Conservation (phyloP, 2,797 vertebrate species). For the Synaphobranchus kaupii region DNA sequence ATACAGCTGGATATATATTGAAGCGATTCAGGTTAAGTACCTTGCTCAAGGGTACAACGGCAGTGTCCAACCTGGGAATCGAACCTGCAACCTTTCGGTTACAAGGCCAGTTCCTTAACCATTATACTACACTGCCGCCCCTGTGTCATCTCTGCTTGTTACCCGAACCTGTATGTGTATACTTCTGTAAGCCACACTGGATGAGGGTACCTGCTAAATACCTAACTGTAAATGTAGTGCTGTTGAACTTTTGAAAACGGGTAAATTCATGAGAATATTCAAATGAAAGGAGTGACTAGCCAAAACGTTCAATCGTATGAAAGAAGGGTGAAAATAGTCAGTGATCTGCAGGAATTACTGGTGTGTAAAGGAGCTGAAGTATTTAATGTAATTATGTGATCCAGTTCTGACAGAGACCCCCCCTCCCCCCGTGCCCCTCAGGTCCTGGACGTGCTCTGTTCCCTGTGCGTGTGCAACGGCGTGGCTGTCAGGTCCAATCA, state of each 20-base stretch:
- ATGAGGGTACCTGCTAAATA: neutral
- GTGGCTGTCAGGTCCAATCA: conserved; percentile 95
- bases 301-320: neutral
- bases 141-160: neutral
- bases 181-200: neutral
- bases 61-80: too few relatives aligned
- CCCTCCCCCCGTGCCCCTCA: conserved; percentile 45
- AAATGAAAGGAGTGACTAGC: neutral
- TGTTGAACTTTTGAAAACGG: too few relatives aligned
- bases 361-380: too few relatives aligned
- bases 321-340: neutral
- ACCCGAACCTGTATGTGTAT: neutral
- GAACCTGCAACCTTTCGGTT: too few relatives aligned
- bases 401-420: neutral
- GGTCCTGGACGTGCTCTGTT: conserved; percentile 94
- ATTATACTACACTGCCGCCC: too few relatives aligned
- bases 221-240: neutral
- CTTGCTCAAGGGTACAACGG: too few relatives aligned
- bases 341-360: too few relatives aligned
- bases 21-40: too few relatives aligned
- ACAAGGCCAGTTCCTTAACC: too few relatives aligned
- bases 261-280: neutral
- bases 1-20: too few relatives aligned
- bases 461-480: conserved; percentile 92
- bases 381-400: neutral